Conservation (phyloP, 2,888 invertebrate species). For the Cenopis cana region DNA sequence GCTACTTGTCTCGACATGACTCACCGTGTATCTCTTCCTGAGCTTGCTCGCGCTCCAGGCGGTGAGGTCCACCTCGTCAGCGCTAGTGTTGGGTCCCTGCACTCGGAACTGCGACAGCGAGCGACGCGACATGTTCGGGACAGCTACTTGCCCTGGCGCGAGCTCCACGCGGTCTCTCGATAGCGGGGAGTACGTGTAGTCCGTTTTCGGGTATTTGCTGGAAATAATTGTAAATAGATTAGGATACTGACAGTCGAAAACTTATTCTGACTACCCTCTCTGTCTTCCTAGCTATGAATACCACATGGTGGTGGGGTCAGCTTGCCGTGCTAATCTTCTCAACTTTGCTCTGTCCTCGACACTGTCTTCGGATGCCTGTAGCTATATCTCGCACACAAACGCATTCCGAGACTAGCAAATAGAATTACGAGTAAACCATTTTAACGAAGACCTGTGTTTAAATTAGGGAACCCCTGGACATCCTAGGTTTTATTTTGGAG, state of each 20-base stretch:
- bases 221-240: constrained; percentile 46
- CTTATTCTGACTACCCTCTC: neutral
- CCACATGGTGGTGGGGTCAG: too few relatives aligned
- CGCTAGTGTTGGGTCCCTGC: constrained; percentile 75
- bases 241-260: neutral
- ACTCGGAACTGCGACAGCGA: constrained; percentile 85
- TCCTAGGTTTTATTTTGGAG: too few relatives aligned
- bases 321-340: too few relatives aligned
- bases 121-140: constrained; percentile 95
- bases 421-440: too few relatives aligned
- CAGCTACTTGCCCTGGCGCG: constrained; percentile 91
- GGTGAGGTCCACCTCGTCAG: constrained; percentile 67
- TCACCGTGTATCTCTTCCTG: constrained; percentile 68
- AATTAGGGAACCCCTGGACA: too few relatives aligned
- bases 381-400: too few relatives aligned
- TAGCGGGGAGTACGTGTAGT: constrained; percentile 94
- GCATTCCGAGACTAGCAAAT: too few relatives aligned
- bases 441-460: too few relatives aligned
- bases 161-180: constrained; percentile 93
- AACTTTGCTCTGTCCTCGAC: too few relatives aligned
- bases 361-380: too few relatives aligned
- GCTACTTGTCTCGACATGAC: constrained; percentile 63
- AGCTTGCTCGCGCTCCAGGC: constrained; percentile 61
- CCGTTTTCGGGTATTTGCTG: constrained; percentile 95
- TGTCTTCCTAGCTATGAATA: too few relatives aligned